phyloP scores from a whole-genome alignment of 2,797 vertebrate genomes.

The Epinephelus coioides region DNA sequence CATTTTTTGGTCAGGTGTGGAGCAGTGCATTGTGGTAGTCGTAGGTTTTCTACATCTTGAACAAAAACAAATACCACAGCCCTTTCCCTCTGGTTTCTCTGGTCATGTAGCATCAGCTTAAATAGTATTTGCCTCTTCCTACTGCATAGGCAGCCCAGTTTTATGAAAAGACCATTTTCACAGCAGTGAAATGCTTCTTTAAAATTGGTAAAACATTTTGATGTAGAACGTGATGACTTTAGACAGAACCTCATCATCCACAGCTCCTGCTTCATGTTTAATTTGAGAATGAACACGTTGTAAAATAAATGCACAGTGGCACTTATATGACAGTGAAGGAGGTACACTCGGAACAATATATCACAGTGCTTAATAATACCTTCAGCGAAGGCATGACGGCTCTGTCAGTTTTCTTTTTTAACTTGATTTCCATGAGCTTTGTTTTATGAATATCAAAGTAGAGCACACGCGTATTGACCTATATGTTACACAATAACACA shows the following conservation, averaged over 20 bases:
- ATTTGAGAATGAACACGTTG: conserved; percentile 26
- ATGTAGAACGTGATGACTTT: conserved; percentile 14
- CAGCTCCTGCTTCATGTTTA: conserved; percentile 32
- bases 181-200: too few relatives aligned
- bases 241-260: conserved; percentile 40
- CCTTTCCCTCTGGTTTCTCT: too few relatives aligned
- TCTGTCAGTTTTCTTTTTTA: conserved; percentile 48
- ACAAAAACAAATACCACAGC: too few relatives aligned
- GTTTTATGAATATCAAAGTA: conserved; percentile 55
- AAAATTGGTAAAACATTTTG: conserved; percentile 3
- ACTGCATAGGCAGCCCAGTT: too few relatives aligned
- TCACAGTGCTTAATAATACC: conserved; percentile 49
- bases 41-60: too few relatives aligned
- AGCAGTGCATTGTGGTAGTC: too few relatives aligned
- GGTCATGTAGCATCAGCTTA: too few relatives aligned
- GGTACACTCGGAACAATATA: conserved; percentile 46
- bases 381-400: conserved; percentile 11
- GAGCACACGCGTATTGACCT: conserved; percentile 23
- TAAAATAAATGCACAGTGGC: conserved; percentile 50
- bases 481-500: conserved; percentile 21
- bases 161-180: too few relatives aligned
- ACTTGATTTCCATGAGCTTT: conserved; percentile 47
- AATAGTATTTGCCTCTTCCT: too few relatives aligned
- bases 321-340: conserved; percentile 54
- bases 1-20: too few relatives aligned